These are phyloP conservation scores for Aromia moschata DNA, from an alignment of 2,888 invertebrate species.

Conservation along the genomic window DNA sequence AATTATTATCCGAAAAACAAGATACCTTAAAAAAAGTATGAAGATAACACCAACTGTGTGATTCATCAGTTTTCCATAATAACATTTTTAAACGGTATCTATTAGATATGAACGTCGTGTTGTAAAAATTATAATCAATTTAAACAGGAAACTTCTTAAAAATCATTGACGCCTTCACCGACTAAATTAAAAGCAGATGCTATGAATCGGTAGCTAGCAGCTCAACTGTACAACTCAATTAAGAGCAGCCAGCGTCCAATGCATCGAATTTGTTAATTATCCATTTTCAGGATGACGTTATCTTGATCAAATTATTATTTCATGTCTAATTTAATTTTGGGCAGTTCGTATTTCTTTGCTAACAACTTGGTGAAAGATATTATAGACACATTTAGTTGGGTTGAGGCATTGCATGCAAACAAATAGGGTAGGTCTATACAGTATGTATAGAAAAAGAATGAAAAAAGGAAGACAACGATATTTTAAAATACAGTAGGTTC, in stretches of 20 bases:
- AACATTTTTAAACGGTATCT: neutral
- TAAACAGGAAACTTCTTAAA: neutral
- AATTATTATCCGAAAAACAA: too few species aligned
- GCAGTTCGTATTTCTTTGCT: neutral
- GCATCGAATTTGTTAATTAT: constrained; percentile 37
- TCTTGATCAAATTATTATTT: constrained; percentile 20
- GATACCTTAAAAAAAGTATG: too few species aligned
- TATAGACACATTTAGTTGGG: too few species aligned
- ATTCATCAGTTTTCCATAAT: neutral
- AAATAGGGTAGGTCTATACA: too few species aligned
- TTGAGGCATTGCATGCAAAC: too few species aligned
- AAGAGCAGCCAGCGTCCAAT: constrained; percentile 22
- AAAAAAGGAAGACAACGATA: too few species aligned
- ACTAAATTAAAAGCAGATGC: neutral
- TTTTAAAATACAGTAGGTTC: too few species aligned
- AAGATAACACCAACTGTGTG: too few species aligned
- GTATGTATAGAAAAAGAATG: too few species aligned
- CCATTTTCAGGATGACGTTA: constrained; percentile 24
- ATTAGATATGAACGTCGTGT: neutral
- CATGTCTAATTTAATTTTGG: constrained; percentile 17
- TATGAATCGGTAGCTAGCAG: neutral
- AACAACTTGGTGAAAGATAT: too few species aligned
- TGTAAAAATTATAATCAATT: neutral
- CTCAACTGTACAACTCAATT: constrained; percentile 9
- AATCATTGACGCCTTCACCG: neutral